phyloP scores from a whole-genome alignment of 1,140 invertebrate genomes.

The Dinoponera quadriceps region DNA sequence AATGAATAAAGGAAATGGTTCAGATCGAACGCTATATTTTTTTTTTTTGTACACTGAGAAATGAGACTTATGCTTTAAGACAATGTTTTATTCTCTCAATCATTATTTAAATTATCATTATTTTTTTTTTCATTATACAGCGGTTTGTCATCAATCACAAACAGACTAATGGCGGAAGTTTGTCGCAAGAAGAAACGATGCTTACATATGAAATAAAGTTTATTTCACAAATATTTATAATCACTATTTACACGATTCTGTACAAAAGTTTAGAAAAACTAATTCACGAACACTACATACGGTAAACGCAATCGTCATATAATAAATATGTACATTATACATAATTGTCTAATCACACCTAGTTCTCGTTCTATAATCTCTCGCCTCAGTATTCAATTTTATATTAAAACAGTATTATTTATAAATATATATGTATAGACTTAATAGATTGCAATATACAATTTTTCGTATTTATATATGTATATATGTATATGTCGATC shows the following conservation, averaged over 20 bases:
- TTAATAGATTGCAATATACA: conserved; percentile 73
- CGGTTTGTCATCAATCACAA: too few species aligned
- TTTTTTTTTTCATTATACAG: too few species aligned
- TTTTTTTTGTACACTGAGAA: conserved; percentile 17
- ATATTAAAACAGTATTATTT: conserved; percentile 67
- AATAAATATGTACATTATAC: conserved; percentile 78
- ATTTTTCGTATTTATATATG: conserved; percentile 49
- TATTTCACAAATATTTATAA: conserved; percentile 73
- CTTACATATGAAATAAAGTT: conserved; percentile 72
- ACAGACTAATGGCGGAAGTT: not conserved
- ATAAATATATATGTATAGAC: conserved; percentile 73
- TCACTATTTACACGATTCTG: conserved; percentile 76
- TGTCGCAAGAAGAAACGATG: conserved; percentile 1
- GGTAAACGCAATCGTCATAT: conserved; percentile 66
- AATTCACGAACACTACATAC: conserved; percentile 67
- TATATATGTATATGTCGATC: conserved; percentile 59
- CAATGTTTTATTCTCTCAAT: too few species aligned
- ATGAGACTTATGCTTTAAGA: not conserved
- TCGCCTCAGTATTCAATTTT: conserved; percentile 54
- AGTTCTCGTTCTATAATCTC: conserved; percentile 26
- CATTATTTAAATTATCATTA: too few species aligned
- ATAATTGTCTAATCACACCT: conserved; percentile 53
- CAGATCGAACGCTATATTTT: not conserved
- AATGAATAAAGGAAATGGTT: conserved; percentile 48
- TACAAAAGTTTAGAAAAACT: conserved; percentile 79